Evolutionary conservation across 2,797 vertebrate genomes (phyloP).

Genomic region (Poeciliopsis turneri): DNA sequence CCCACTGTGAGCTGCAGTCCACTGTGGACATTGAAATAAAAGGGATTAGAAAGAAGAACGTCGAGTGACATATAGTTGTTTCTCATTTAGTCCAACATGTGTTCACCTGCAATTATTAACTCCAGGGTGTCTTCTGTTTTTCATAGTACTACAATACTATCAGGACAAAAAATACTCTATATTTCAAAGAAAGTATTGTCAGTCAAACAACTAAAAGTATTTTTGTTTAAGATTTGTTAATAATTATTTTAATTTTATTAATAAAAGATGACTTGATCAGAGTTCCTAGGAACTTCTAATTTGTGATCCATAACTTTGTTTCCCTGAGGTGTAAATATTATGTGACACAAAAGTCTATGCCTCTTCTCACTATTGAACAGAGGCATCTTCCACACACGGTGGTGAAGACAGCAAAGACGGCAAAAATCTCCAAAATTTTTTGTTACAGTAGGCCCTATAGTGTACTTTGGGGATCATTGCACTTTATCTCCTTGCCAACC

Average conservation of each 20-base stretch:
- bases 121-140: not conserved
- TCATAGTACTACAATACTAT: not conserved
- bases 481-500: not conserved
- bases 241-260: not conserved
- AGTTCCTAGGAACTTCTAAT: not conserved
- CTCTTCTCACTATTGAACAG: not conserved
- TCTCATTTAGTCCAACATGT: not conserved
- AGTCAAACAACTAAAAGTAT: not conserved
- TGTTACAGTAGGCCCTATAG: too few relatives aligned
- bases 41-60: conserved; percentile 33
- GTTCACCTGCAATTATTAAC: not conserved
- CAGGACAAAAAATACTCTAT: not conserved
- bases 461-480: not conserved
- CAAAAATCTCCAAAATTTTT: not conserved
- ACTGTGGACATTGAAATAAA: conserved; percentile 21
- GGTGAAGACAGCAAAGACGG: not conserved
- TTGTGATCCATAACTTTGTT: not conserved
- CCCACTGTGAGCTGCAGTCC: conserved; percentile 28
- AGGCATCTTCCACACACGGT: not conserved
- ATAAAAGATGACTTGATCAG: not conserved
- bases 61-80: conserved; percentile 26
- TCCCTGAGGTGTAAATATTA: not conserved
- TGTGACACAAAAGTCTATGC: not conserved
- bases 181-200: not conserved
- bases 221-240: not conserved